Evolutionary conservation across 1,140 invertebrate species (phyloP).

Genomic region (Platyscapa corneri): DNA sequence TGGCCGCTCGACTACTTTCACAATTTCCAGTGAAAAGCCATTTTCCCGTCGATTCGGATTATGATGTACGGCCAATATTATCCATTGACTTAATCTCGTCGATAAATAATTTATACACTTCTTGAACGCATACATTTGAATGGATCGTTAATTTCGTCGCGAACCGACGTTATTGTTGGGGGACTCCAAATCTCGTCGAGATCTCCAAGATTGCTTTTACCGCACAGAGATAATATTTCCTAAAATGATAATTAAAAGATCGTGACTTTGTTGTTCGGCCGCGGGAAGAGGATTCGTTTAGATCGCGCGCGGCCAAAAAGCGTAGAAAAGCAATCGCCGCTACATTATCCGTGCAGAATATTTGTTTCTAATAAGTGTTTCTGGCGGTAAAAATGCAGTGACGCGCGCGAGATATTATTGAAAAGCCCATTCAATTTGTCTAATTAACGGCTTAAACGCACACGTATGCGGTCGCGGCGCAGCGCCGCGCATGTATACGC

Average conservation of each 20-base stretch:
- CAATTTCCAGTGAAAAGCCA: background rate
- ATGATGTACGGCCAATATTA: background rate
- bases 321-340: too few relatives aligned
- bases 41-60: background rate
- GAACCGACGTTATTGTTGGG: background rate
- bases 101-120: background rate
- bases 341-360: background rate
- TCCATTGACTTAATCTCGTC: background rate
- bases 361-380: background rate
- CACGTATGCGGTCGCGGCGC: background rate
- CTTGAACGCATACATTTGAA: too few relatives aligned
- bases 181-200: too few relatives aligned
- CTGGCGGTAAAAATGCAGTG: background rate
- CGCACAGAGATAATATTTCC: too few relatives aligned
- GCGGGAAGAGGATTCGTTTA: too few relatives aligned
- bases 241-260: too few relatives aligned
- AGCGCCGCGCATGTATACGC: background rate
- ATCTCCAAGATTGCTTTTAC: too few relatives aligned
- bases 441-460: slow-evolving; percentile 21
- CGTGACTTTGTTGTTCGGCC: too few relatives aligned
- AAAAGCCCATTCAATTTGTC: slow-evolving; percentile 43
- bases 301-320: too few relatives aligned
- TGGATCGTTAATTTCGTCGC: too few relatives aligned
- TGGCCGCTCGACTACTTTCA: background rate
- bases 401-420: slow-evolving; percentile 18